Base-by-base conservation (phyloP, 2,888 invertebrate genomes). In the Syritta pipiens region DNA sequence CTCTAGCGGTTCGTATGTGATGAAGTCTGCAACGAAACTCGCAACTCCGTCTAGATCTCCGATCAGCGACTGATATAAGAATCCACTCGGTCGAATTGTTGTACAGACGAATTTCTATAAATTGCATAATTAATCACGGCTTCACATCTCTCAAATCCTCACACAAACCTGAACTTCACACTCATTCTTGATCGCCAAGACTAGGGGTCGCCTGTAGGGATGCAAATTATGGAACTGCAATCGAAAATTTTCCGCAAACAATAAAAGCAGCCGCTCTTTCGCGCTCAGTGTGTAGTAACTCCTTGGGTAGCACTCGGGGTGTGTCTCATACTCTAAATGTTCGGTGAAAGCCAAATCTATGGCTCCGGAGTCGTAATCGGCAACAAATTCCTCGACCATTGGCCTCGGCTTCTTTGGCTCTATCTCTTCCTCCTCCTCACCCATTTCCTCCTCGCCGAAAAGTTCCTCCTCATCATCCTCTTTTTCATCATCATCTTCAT, bases 51-150 rank as follows among this genome's bases (percentile, higher is more conserved):
- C 91, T 93, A 95, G 95, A 42, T 79, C 84, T n/a, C 85, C 84
- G 46, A 89, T 86, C 40, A 96, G 90, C 83, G 93, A 93, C 5
- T 92, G 90, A 88, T 91, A 94, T 12, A 93, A 92, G 67, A 96
- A 90, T 81, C 93, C 92, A 9, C 95, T 95, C 17, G 95, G 95
- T 40, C 95, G 90, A 81, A 97, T 92, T 1, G 94, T 93, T 4
- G 95, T 95, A 83, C 95, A 95, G 35, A 97, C 95, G 91, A 97
- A 94, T 93, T 97, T 97, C 95, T 96, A 86, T 28, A 86, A 83
- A 72, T 81, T 82, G 82, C 60, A 22, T 12, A 37, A 7, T 28
- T 2, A 7, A 19, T 20, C 24, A 28, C 26, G 5, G 22, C 14
- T 17, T 6, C n/a, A 19, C 28, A 20, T 10, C 5, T 24, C 0